phyloP scores from a whole-genome alignment of 2,888 invertebrate genomes.

The Polydesmus complanatus region DNA sequence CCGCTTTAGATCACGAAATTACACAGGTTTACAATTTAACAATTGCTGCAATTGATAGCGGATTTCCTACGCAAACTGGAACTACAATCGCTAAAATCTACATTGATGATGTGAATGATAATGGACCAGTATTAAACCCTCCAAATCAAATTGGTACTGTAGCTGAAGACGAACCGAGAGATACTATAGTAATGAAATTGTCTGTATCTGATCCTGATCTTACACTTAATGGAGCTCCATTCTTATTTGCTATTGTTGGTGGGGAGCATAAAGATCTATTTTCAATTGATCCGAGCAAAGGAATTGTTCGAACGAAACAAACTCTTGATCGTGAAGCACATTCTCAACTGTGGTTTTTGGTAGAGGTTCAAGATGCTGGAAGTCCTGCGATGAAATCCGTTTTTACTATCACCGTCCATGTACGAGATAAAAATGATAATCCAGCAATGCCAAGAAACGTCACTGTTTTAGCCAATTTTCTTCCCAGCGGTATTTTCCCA shows the following conservation, averaged over 20 bases:
- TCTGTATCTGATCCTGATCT: slow-evolving; percentile 76
- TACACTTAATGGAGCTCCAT: slow-evolving; percentile 81
- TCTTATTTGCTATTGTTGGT: slow-evolving; percentile 61
- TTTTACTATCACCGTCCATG: slow-evolving; percentile 56
- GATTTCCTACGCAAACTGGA: slow-evolving; percentile 81
- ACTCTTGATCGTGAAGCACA: slow-evolving; percentile 69
- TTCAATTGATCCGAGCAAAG: slow-evolving; percentile 62
- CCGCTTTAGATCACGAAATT: slow-evolving; percentile 65
- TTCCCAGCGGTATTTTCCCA: slow-evolving; percentile 80
- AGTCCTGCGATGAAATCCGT: slow-evolving; percentile 67
- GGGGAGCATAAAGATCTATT: slow-evolving; percentile 63
- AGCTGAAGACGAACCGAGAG: slow-evolving; percentile 71
- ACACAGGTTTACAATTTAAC: slow-evolving; percentile 57
- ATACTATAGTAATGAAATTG: slow-evolving; percentile 68
- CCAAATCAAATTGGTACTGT: slow-evolving; percentile 58
- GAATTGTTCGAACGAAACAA: slow-evolving; percentile 60
- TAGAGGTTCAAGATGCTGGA: slow-evolving; percentile 81
- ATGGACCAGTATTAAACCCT: slow-evolving; percentile 69
- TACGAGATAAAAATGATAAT: slow-evolving; percentile 80
- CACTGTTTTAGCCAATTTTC: slow-evolving; percentile 59
- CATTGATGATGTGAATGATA: slow-evolving; percentile 79
- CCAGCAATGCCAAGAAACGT: slow-evolving; percentile 71
- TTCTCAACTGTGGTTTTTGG: slow-evolving; percentile 55
- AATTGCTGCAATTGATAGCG: slow-evolving; percentile 77
- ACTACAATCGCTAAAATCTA: slow-evolving; percentile 67